A percentile compares a stretch with the other conserved stretches of the same genome.
phyloP scores from a whole-genome alignment of 2,113 vertebrate species.

The Nothoprocta perdicaria region DNA sequence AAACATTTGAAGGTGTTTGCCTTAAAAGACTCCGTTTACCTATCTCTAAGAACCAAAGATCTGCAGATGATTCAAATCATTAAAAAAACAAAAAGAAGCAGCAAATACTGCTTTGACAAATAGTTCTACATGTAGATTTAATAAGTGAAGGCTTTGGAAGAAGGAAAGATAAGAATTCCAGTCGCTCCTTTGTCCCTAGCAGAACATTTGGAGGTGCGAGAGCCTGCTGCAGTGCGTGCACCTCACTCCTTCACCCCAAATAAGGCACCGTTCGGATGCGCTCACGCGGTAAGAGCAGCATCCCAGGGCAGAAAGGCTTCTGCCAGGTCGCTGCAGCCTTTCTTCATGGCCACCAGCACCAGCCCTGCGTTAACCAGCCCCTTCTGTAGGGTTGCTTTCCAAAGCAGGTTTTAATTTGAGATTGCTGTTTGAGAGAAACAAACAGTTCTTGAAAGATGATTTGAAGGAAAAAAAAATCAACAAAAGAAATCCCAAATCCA shows the following conservation, averaged over 20 bases:
- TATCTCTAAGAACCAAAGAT: not conserved
- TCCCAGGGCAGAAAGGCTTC: slow-evolving; percentile 45
- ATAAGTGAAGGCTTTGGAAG: not conserved
- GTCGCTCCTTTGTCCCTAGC: slow-evolving; percentile 15
- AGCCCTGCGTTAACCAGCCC: slow-evolving; percentile 40
- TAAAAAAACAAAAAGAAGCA: not conserved
- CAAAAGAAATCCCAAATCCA: not conserved
- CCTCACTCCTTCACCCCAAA: slow-evolving; percentile 49
- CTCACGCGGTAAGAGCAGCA: not conserved
- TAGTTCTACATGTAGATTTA: not conserved
- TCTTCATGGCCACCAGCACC: not conserved
- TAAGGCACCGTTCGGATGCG: slow-evolving; percentile 53
- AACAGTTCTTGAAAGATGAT: slow-evolving; percentile 1
- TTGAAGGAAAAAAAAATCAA: not conserved
- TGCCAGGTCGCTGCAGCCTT: slow-evolving; percentile 38
- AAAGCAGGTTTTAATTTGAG: slow-evolving; percentile 48
- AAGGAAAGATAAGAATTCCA: slow-evolving; percentile 20
- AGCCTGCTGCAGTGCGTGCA: slow-evolving; percentile 25
- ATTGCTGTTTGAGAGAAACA: slow-evolving; percentile 3
- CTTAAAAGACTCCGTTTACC: not conserved
- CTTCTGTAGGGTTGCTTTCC: slow-evolving; percentile 7
- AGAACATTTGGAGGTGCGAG: slow-evolving; percentile 28
- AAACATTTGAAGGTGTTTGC: not conserved
- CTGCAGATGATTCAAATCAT: not conserved
- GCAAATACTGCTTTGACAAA: not conserved